These are phyloP conservation scores for Cydia strobilella DNA, from an alignment of 1,140 invertebrate species.

Conservation along the genomic window DNA sequence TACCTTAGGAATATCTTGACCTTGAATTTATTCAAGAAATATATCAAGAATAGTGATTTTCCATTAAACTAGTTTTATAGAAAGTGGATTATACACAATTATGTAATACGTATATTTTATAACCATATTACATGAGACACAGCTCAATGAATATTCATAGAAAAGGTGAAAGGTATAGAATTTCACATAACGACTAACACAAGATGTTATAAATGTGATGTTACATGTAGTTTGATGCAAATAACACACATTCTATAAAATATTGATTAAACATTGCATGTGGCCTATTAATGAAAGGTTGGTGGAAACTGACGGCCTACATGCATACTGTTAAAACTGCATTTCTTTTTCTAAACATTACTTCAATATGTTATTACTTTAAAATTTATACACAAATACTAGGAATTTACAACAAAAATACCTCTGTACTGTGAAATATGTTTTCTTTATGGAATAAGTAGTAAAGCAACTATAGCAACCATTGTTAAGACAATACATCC, in stretches of 20 bases:
- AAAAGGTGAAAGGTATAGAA: conserved; percentile 32
- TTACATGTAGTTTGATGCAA: conserved; percentile 12
- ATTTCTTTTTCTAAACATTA: conserved; percentile 12
- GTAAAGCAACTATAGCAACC: too few relatives aligned
- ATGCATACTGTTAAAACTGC: neutral
- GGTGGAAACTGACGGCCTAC: neutral
- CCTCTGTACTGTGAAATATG: too few relatives aligned
- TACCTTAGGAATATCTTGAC: conserved; percentile 33
- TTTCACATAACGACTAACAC: neutral
- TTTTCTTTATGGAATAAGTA: too few relatives aligned
- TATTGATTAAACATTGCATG: conserved; percentile 30
- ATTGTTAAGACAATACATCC: too few relatives aligned
- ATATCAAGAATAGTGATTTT: neutral
- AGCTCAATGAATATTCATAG: conserved; percentile 23
- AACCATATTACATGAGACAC: conserved; percentile 19
- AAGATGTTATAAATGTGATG: neutral
- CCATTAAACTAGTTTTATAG: neutral
- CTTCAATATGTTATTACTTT: neutral
- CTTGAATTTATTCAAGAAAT: conserved; percentile 28
- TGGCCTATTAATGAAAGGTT: conserved; percentile 17
- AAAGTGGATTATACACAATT: conserved; percentile 8
- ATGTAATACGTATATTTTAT: conserved; percentile 4
- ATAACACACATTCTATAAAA: neutral
- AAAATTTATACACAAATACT: too few relatives aligned
- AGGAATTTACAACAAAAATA: too few relatives aligned